A percentile compares a stretch with the other conserved stretches of the same genome.
Evolutionary conservation across 2,113 vertebrate species (phyloP).

Genomic region (Cinclus mexicanus): DNA sequence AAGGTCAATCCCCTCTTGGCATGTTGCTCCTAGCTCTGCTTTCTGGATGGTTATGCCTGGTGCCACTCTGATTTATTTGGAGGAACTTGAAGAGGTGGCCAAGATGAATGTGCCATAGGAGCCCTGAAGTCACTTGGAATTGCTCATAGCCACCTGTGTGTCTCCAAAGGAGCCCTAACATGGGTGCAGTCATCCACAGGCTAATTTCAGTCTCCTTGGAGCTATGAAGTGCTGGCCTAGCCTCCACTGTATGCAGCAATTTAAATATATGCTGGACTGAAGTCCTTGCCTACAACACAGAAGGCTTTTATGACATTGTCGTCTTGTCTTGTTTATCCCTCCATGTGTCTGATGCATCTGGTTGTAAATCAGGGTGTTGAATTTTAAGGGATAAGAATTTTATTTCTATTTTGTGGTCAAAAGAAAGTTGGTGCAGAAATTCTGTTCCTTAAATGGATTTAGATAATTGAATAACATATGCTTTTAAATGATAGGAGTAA

Average conservation of each 20-base stretch:
- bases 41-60: neutral
- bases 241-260: neutral
- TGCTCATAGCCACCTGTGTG: neutral
- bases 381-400: neutral
- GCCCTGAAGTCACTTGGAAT: neutral
- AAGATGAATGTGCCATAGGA: neutral
- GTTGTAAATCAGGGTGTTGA: neutral
- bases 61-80: neutral
- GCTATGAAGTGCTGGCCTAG: neutral
- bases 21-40: neutral
- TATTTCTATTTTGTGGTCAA: neutral
- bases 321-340: neutral
- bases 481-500: neutral
- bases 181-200: neutral
- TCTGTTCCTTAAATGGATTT: neutral
- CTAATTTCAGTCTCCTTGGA: neutral
- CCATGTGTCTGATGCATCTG: neutral
- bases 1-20: neutral
- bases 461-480: neutral
- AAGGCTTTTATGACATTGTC: neutral
- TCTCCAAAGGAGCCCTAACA: neutral
- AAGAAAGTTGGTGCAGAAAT: neutral
- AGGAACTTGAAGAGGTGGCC: neutral
- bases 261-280: neutral
- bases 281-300: neutral